These are phyloP conservation scores for Pandemis corylana DNA, from an alignment of 2,888 invertebrate species.

Conservation along the genomic window DNA sequence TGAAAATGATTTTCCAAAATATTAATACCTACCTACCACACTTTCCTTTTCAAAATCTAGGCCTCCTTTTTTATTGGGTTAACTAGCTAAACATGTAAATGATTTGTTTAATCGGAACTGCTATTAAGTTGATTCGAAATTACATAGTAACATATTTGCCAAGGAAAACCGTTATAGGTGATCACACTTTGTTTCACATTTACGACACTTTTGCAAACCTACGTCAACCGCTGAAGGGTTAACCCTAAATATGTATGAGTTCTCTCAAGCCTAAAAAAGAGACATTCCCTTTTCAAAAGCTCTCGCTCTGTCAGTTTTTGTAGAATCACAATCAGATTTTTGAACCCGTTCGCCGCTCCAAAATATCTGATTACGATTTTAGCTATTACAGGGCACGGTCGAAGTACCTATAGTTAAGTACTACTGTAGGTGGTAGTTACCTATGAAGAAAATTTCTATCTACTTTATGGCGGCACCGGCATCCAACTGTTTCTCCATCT, in stretches of 20 bases:
- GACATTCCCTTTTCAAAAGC: neutral
- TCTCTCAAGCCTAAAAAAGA: neutral
- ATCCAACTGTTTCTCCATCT: slow-evolving; percentile 1
- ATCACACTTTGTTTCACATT: neutral
- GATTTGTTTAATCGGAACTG: no score
- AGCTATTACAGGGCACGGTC: neutral
- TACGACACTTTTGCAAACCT: neutral
- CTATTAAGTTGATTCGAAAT: no score
- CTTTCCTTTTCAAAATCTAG: no score
- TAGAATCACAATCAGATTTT: neutral
- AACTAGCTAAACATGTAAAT: no score
- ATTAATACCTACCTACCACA: no score
- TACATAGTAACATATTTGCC: neutral
- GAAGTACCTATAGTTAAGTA: neutral
- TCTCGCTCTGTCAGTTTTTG: neutral
- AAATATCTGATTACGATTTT: neutral
- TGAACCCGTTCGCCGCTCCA: neutral
- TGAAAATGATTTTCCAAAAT: no score
- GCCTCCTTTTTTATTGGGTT: no score
- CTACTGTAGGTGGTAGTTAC: neutral
- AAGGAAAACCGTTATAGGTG: neutral
- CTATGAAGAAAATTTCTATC: neutral
- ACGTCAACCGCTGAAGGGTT: neutral
- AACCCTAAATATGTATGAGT: neutral
- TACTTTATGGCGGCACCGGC: neutral